These are phyloP conservation scores for Sanderia malayensis DNA, from an alignment of 30 jellyfish, hydroid and myxozoan species.

Conservation along the genomic window DNA sequence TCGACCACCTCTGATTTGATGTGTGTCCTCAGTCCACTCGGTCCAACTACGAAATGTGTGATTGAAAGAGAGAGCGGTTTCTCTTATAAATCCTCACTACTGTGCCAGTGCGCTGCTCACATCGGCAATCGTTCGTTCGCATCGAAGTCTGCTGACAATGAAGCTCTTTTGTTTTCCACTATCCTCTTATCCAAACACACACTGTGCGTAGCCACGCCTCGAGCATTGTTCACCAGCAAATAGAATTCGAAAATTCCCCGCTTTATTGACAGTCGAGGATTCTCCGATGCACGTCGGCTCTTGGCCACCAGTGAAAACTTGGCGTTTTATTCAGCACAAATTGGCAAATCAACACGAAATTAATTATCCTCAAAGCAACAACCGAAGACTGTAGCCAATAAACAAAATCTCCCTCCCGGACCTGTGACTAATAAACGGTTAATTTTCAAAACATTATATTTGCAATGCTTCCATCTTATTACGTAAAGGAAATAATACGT, in stretches of 20 bases:
- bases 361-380: neutral
- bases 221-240: slow-evolving; percentile 68
- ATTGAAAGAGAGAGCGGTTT: slow-evolving; percentile 51
- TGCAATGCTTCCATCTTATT: no score
- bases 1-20: slow-evolving; percentile 49
- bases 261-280: slow-evolving; percentile 77
- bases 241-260: slow-evolving; percentile 55
- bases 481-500: no score
- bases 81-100: slow-evolving; percentile 45
- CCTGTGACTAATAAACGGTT: no score
- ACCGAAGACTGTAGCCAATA: neutral
- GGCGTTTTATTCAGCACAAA: slow-evolving; percentile 35
- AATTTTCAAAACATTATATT: no score
- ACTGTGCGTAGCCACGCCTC: slow-evolving; percentile 80
- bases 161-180: slow-evolving; percentile 52
- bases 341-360: neutral
- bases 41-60: slow-evolving; percentile 56
- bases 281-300: slow-evolving; percentile 20
- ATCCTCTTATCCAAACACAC: slow-evolving; percentile 60
- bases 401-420: no score
- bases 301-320: slow-evolving; percentile 71
- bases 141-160: slow-evolving; percentile 55
- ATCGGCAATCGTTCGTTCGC: slow-evolving; percentile 60
- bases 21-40: slow-evolving; percentile 49
- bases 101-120: slow-evolving; percentile 39